Base-by-base conservation (phyloP, 2,888 invertebrate genomes). In the Gari tellinella region DNA sequence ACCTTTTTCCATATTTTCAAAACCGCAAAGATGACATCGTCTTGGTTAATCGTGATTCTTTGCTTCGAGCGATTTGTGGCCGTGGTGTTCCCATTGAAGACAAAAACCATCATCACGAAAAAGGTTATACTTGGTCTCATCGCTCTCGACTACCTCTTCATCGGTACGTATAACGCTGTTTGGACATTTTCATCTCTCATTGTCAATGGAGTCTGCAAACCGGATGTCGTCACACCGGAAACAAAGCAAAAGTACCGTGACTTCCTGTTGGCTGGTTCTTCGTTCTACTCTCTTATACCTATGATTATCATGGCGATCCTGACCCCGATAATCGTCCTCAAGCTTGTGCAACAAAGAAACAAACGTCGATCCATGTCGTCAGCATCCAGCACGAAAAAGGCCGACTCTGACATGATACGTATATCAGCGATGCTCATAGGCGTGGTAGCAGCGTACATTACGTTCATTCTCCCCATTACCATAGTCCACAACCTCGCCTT, bases 41-140 rank as follows among this genome's bases (percentile, higher is more conserved):
- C 86, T 8, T 85, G 87, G 86, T 58, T 87, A 15, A 77, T 87
- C 2, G 83, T 85, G 1, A 62, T 81, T 25, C 66, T 87, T 19
- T 75, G 81, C 52, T 60, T 85, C 14, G 85, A 87, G 52, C 63
- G 87, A 1, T 86, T 87, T 40, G 56, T 85, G 8, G 84, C 83
- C 17, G 84, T 86, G 12, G 82, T 81, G 66, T 81, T 83, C 56
- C 85, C 85, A 1, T 53, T 83, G 15, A 73, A 79, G 58, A 79
- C 82, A 0, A 83, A 81, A 40, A 19, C 68, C 5, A 75, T 86
- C 19, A 65, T 75, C 67, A 83, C 83, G 0, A 83, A 67, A 57
- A 57, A 65, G 10, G 66, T 67, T n/a, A 69, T 77, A 0, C 15
- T 70, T 1, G 38, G 55, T 5, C 57, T 67, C 19, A 76, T 85